phyloP scores from a whole-genome alignment of 2,113 vertebrate genomes.

The Piaya cayana region DNA sequence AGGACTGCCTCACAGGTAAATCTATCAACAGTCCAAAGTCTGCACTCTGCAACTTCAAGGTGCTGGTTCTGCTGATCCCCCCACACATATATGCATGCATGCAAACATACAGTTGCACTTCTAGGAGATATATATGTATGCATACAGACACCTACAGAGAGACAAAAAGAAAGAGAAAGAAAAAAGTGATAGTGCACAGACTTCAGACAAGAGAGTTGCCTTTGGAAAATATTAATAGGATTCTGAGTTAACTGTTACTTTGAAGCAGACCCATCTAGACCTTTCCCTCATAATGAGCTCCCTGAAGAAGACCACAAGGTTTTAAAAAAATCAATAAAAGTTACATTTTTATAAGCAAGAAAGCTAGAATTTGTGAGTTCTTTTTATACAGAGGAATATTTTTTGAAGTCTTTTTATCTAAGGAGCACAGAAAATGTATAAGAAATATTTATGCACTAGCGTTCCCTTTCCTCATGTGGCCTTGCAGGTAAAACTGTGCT shows the following conservation, averaged over 20 bases:
- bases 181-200: background rate
- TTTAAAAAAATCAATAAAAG: background rate
- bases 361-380: background rate
- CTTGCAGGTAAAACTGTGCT: background rate
- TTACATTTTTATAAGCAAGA: background rate
- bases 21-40: too few relatives aligned
- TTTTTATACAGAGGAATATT: background rate
- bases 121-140: background rate
- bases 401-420: background rate
- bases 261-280: background rate
- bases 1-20: too few relatives aligned
- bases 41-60: too few relatives aligned
- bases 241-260: background rate
- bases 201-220: background rate
- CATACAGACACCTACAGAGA: background rate
- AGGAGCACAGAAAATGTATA: background rate
- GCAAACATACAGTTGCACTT: background rate
- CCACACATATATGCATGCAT: too few relatives aligned
- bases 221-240: background rate
- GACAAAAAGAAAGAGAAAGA: background rate
- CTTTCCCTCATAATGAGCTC: background rate
- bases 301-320: background rate
- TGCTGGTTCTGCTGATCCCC: too few relatives aligned
- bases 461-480: fast-evolving
- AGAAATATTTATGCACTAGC: background rate